Base-by-base conservation (phyloP, 2,797 vertebrate genomes). In the Chromis chromis region DNA sequence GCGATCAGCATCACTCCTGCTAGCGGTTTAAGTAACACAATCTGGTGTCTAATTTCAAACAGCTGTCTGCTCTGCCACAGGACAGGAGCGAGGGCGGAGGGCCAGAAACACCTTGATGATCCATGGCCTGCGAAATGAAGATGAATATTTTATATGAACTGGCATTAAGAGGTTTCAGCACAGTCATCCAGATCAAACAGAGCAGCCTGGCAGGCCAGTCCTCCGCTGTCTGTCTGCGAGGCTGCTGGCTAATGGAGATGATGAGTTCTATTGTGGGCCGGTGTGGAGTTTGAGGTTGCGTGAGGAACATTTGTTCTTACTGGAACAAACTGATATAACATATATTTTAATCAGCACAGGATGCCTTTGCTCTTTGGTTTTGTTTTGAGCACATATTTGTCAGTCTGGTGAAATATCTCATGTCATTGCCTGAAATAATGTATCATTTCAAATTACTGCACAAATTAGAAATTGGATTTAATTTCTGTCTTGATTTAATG, bases 1-100 rank as follows among this genome's bases (percentile, higher is more conserved):
- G 88, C 76, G 86, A 93, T 93, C 90, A 91, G 89, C 91, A 88
- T 90, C 88, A 67, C 91, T 94, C 75, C 89, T 84, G 86, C 90
- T 88, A 81, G 82, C 76, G 73, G 86, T 93, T 90, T 94, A 93
- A 95, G 93, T 94, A 94, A 94, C 93, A 90, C 94, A 95, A 93
- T 94, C 93, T 95, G 94, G 90, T 88, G 90, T 93, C 93, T 95
- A 93, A 94, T 95, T 94, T 93, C 91, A 84, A 94, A 92, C 95
- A 95, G 94, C 92, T 95, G 95, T 93, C 93, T 82, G 66, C 86
- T 60, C 82, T 52, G 77, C 89, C 92, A 88, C 85, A 81, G 88
- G 91, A 93, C 92, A 86, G 87, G 80, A 78, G 70, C 17, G 42
- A 72, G 55, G 88, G 86, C 69, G 66, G 85, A 85, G 85, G 87